A percentile compares a stretch with the other conserved stretches of the same genome.
Evolutionary conservation across 1,140 invertebrate genomes (phyloP).

Genomic region (Adoxophyes honmai): DNA sequence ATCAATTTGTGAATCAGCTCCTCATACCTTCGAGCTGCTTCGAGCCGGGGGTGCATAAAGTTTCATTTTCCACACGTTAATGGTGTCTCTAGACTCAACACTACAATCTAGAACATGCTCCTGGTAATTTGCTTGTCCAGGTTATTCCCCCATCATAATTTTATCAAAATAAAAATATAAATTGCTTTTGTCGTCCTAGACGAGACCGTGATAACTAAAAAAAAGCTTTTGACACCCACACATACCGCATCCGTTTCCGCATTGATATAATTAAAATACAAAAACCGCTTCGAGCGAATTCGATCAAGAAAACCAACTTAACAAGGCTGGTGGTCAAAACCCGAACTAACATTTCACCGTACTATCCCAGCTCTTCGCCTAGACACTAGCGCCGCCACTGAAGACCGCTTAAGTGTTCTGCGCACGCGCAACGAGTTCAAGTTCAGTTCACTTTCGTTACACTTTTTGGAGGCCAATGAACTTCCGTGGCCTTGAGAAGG

Average conservation of each 20-base stretch:
- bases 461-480: conserved; percentile 13
- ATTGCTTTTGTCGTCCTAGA: no score
- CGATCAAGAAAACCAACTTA: not conserved
- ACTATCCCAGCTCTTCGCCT: not conserved
- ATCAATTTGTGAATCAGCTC: no score
- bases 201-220: no score
- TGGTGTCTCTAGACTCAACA: no score
- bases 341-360: not conserved
- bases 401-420: not conserved
- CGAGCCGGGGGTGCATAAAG: no score
- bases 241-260: conserved; percentile 6
- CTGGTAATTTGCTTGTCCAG: no score
- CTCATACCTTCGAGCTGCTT: no score
- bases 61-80: no score
- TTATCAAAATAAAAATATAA: no score
- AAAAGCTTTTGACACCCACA: not conserved
- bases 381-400: not conserved
- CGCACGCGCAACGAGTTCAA: conserved; percentile 8
- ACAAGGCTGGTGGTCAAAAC: not conserved
- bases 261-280: conserved; percentile 1
- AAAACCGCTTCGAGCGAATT: not conserved
- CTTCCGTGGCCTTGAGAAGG: conserved; percentile 6
- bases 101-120: no score
- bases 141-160: no score
- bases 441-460: conserved; percentile 11